Evolutionary conservation across 2,797 vertebrate species (phyloP).

Genomic region (Neosalanx taihuensis): DNA sequence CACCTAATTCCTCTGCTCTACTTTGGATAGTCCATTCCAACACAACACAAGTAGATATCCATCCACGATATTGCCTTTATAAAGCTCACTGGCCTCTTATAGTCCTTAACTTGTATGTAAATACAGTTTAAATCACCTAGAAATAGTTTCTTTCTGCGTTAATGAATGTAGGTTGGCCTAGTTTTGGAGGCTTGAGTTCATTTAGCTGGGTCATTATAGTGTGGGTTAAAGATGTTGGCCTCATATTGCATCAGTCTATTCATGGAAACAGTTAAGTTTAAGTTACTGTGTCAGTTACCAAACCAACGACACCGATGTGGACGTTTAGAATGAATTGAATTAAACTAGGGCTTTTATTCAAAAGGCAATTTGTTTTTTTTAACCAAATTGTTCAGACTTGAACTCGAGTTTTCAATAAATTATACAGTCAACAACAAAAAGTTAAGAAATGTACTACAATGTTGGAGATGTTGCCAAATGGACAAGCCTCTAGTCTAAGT

Average conservation of each 20-base stretch:
- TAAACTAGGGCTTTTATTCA: background rate
- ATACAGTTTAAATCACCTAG: background rate
- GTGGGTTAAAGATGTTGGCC: background rate
- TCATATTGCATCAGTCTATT: background rate
- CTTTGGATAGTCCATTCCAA: background rate
- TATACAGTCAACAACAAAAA: no score
- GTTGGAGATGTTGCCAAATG: no score
- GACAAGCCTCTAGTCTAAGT: no score
- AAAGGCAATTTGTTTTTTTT: no score
- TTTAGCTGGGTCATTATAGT: background rate
- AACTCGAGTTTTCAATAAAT: no score
- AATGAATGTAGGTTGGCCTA: background rate
- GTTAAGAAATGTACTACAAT: no score
- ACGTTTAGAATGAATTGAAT: background rate
- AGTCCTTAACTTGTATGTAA: background rate
- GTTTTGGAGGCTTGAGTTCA: background rate
- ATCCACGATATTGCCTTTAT: background rate
- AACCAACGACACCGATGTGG: no score
- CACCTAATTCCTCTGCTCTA: conserved; percentile 10
- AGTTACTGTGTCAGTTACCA: no score
- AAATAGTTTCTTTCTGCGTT: background rate
- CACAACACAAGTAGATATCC: background rate
- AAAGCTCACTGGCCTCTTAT: background rate
- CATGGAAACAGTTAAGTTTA: no score
- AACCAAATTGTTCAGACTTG: no score